Conservation (phyloP, 1,140 invertebrate genomes). For the Psilanteris sp. region DNA sequence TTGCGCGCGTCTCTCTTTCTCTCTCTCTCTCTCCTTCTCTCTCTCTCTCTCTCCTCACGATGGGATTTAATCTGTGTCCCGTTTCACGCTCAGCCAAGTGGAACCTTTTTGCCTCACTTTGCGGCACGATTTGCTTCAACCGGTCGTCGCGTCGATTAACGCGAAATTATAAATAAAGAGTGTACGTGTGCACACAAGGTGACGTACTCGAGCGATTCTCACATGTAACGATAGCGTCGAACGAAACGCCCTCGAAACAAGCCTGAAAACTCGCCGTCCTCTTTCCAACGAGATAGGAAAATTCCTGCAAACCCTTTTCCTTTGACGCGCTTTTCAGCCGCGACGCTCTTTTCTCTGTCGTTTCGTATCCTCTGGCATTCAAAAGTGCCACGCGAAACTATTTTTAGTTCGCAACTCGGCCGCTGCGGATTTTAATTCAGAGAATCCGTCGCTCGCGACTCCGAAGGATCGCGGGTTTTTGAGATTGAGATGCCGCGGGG, state of each 20-base stretch:
- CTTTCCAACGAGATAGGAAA: constrained; percentile 51
- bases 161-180: constrained; percentile 81
- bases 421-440: too few species aligned
- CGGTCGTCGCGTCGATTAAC: constrained; percentile 79
- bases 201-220: constrained; percentile 60
- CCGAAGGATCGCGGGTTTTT: too few species aligned
- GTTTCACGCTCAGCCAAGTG: constrained; percentile 80
- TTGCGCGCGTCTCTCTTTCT: constrained; percentile 16
- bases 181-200: constrained; percentile 67
- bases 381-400: constrained; percentile 3
- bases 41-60: constrained; percentile 61
- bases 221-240: constrained; percentile 51
- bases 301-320: constrained; percentile 44
- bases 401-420: too few species aligned
- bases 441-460: too few species aligned
- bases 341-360: constrained; percentile 5
- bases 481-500: too few species aligned
- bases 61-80: constrained; percentile 81
- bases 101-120: constrained; percentile 81
- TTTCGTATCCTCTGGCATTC: constrained; percentile 8
- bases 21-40: too few species aligned
- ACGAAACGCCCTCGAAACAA: constrained; percentile 58
- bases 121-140: constrained; percentile 78
- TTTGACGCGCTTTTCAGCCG: constrained; percentile 24
- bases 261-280: constrained; percentile 43